These are phyloP conservation scores for Rotaria magnacalcarata DNA, from an alignment of 2,888 invertebrate species.

Conservation along the genomic window DNA sequence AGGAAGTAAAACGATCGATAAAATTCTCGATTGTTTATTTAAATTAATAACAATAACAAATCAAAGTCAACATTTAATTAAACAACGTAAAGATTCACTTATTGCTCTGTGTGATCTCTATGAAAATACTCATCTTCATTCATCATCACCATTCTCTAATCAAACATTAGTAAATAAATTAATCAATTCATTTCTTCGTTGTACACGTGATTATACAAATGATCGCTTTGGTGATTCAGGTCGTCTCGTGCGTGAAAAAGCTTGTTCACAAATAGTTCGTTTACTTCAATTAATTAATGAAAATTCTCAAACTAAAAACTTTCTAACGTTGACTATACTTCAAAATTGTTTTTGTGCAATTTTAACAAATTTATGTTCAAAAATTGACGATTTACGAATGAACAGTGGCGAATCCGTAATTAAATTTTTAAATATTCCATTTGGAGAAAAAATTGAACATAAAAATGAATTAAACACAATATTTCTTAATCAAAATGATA, in stretches of 20 bases:
- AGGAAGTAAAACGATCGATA: neutral
- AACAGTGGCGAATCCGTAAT: conserved; percentile 33
- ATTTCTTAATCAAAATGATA: neutral
- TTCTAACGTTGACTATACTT: neutral
- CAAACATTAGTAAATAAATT: conserved; percentile 9
- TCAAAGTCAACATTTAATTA: conserved; percentile 8
- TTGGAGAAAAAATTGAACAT: neutral
- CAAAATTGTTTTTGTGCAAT: conserved; percentile 26
- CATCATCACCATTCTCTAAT: neutral
- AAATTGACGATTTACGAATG: conserved; percentile 40
- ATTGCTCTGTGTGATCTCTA: neutral
- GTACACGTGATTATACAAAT: conserved; percentile 43
- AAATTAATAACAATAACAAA: neutral
- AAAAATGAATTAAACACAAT: neutral
- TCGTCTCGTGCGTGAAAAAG: conserved; percentile 38
- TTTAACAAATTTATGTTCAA: conserved; percentile 37
- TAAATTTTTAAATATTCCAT: conserved; percentile 7
- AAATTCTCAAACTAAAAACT: neutral
- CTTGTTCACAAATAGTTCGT: conserved; percentile 38
- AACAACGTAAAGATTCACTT: conserved; percentile 22
- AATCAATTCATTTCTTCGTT: conserved; percentile 38
- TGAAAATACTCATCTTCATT: neutral
- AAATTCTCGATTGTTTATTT: neutral
- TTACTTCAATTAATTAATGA: conserved; percentile 16
- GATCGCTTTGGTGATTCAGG: conserved; percentile 43